A percentile compares a stretch with the other conserved stretches of the same genome.
phyloP scores from a whole-genome alignment of 2,797 vertebrate species.

The Pantherophis vulpinus region DNA sequence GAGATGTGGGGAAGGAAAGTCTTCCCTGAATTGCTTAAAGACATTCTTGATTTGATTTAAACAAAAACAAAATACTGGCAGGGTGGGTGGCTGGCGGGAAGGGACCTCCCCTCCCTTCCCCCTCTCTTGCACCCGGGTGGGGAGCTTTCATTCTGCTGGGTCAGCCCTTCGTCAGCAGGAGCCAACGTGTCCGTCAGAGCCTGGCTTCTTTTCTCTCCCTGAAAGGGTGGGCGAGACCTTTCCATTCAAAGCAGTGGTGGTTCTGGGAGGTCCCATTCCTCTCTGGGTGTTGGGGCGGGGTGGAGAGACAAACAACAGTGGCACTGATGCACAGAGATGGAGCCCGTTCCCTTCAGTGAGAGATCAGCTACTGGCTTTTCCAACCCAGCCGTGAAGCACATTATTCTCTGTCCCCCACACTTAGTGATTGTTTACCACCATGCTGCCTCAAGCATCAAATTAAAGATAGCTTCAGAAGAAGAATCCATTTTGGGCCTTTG shows the following conservation, averaged over 20 bases:
- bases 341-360: slow-evolving; percentile 9
- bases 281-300: slow-evolving; percentile 41
- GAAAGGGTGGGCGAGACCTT: slow-evolving; percentile 66
- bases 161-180: slow-evolving; percentile 56
- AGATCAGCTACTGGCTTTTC: slow-evolving; percentile 16
- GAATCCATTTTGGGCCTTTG: background rate
- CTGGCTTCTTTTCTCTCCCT: slow-evolving; percentile 52
- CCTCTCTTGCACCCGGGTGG: slow-evolving; percentile 48
- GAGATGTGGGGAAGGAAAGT: slow-evolving; percentile 39
- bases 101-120: slow-evolving; percentile 45
- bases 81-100: slow-evolving; percentile 55
- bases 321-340: slow-evolving; percentile 21
- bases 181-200: slow-evolving; percentile 67
- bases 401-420: background rate
- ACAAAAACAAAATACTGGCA: slow-evolving; percentile 66
- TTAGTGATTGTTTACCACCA: slow-evolving; percentile 12
- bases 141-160: slow-evolving; percentile 62
- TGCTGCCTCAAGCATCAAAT: background rate
- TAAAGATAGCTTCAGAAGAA: slow-evolving; percentile 2
- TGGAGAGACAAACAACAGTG: slow-evolving; percentile 28
- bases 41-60: slow-evolving; percentile 64
- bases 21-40: slow-evolving; percentile 65
- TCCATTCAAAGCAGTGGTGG: slow-evolving; percentile 65
- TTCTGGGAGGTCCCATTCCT: slow-evolving; percentile 63
- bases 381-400: background rate